phyloP scores from a whole-genome alignment of 2,113 vertebrate genomes.

The Bubo bubo region DNA sequence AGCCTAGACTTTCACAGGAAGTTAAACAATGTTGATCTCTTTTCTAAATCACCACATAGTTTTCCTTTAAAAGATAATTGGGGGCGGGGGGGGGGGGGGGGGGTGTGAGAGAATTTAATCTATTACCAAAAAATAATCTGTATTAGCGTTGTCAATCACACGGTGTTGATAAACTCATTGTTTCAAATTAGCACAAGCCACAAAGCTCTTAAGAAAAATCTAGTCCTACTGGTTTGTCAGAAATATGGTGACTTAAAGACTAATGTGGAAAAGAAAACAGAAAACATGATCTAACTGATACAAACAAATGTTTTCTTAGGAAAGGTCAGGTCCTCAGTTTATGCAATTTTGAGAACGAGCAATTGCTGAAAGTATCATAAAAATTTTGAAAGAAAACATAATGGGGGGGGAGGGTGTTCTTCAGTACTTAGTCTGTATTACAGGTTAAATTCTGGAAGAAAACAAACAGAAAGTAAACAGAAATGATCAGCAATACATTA shows the following conservation, averaged over 20 bases:
- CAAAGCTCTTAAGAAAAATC: neutral
- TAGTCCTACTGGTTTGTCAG: neutral
- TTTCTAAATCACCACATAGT: neutral
- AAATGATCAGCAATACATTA: neutral
- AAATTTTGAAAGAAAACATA: neutral
- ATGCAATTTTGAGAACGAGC: neutral
- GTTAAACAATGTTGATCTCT: neutral
- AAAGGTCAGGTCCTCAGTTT: neutral
- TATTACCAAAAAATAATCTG: neutral
- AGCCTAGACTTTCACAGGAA: neutral
- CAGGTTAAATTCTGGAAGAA: neutral
- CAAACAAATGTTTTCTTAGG: neutral
- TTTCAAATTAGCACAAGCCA: neutral
- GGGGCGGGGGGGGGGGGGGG: fast-evolving
- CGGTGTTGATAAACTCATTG: neutral
- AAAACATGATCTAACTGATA: neutral
- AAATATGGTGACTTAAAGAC: neutral
- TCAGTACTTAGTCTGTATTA: neutral
- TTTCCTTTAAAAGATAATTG: neutral
- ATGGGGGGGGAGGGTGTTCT: fast-evolving
- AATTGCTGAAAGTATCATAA: neutral
- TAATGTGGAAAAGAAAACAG: neutral
- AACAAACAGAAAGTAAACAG: neutral
- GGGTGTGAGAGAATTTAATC: neutral
- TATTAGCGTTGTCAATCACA: neutral